A percentile compares a stretch with the other conserved stretches of the same genome.
Conservation (phyloP, 1,140 invertebrate species). For the Drosophila rhopaloa region DNA sequence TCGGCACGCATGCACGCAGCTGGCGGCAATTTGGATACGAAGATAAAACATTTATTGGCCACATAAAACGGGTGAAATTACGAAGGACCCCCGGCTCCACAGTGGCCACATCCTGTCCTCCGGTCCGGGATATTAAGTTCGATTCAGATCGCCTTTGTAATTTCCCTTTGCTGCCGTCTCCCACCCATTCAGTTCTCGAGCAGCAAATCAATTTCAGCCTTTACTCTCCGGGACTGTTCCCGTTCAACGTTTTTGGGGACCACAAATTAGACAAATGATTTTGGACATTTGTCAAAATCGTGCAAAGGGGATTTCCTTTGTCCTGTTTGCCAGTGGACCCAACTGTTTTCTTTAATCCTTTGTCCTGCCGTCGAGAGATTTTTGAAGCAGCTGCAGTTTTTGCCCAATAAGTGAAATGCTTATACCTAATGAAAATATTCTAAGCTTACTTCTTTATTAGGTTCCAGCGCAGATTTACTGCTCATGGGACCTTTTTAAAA, state of each 20-base stretch:
- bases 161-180: constrained; percentile 45
- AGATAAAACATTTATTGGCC: constrained; percentile 81
- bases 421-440: constrained; percentile 6
- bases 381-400: constrained; percentile 10
- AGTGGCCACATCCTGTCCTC: constrained; percentile 46
- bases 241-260: constrained; percentile 12
- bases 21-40: constrained; percentile 75
- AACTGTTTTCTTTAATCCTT: background rate
- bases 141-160: constrained; percentile 48
- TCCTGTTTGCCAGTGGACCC: constrained; percentile 13
- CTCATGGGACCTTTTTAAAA: background rate
- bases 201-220: constrained; percentile 61
- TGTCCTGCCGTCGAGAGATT: constrained; percentile 1
- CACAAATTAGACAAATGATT: constrained; percentile 73
- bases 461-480: background rate
- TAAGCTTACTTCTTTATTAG: constrained; percentile 12
- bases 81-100: constrained; percentile 37
- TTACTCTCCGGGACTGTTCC: background rate
- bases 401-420: constrained; percentile 1
- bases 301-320: constrained; percentile 42
- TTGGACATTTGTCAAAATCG: constrained; percentile 62
- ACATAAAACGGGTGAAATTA: constrained; percentile 80
- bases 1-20: constrained; percentile 80
- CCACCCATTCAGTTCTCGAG: constrained; percentile 57
- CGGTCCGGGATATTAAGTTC: constrained; percentile 32